Evolutionary conservation across 2,797 vertebrate species (phyloP).

Genomic region (Allobates femoralis): DNA sequence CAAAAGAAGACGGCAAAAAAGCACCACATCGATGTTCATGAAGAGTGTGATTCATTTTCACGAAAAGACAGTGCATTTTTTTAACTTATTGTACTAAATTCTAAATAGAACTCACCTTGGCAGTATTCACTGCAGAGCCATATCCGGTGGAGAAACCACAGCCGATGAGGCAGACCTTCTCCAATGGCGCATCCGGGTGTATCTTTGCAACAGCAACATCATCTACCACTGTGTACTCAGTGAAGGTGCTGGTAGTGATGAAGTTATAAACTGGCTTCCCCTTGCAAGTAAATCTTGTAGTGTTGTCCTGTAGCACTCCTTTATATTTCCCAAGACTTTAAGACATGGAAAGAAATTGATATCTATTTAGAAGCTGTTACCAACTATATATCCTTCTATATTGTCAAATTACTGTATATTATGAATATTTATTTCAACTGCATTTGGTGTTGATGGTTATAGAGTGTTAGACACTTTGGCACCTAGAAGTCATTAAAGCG

Average conservation of each 20-base stretch:
- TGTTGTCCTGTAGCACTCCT: slow-evolving; percentile 71
- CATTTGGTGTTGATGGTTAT: neutral
- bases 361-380: neutral
- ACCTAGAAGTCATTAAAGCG: no score
- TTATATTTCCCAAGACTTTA: neutral
- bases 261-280: slow-evolving; percentile 77
- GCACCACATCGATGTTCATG: no score
- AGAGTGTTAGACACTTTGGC: no score
- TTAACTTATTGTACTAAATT: neutral
- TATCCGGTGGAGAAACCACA: slow-evolving; percentile 80
- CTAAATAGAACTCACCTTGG: slow-evolving; percentile 70
- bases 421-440: neutral
- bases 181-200: slow-evolving; percentile 73
- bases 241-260: slow-evolving; percentile 76
- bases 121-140: slow-evolving; percentile 77
- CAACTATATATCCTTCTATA: neutral
- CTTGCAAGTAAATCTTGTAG: slow-evolving; percentile 77
- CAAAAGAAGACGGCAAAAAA: no score
- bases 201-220: slow-evolving; percentile 74
- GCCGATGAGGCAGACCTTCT: slow-evolving; percentile 77
- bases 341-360: neutral
- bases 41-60: no score
- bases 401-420: neutral
- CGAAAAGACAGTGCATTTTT: neutral
- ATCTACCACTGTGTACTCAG: slow-evolving; percentile 80